Conservation (phyloP, 2,113 vertebrate species). For the Sorex fumeus region DNA sequence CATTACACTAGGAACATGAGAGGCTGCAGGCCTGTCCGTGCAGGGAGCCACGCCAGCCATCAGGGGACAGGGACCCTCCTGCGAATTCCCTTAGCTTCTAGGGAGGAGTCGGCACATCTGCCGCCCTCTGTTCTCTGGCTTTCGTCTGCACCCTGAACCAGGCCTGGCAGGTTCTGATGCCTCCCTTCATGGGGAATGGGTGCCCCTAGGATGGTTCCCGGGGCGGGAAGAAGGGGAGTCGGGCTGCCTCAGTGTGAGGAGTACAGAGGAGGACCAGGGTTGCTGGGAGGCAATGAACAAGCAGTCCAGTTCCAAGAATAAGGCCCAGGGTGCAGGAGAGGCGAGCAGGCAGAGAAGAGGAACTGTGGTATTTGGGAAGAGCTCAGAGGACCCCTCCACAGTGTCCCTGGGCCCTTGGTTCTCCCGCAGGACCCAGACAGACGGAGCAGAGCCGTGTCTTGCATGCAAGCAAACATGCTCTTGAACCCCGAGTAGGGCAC, state of each 20-base stretch:
- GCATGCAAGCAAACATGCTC: background rate
- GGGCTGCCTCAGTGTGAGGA: background rate
- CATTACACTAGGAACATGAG: background rate
- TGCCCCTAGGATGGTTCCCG: background rate
- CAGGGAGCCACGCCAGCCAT: rapidly evolving
- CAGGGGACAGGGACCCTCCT: background rate
- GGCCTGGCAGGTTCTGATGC: background rate
- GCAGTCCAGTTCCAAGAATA: background rate
- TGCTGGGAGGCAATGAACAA: background rate
- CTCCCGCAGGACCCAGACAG: background rate
- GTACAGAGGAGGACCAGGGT: too few species aligned
- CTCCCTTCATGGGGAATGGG: background rate
- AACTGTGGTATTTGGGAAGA: background rate
- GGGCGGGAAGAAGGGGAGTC: background rate
- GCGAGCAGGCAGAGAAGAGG: background rate
- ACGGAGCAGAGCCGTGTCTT: constrained; percentile 10
- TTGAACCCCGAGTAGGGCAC: background rate
- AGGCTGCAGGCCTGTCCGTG: background rate
- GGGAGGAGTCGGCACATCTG: background rate
- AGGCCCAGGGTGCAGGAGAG: background rate
- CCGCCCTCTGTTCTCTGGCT: background rate
- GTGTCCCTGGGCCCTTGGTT: background rate
- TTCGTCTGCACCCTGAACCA: background rate
- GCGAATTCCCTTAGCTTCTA: background rate
- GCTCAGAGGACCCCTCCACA: background rate